Base-by-base conservation (phyloP, 2,888 invertebrate genomes). In the Agrotis puta region DNA sequence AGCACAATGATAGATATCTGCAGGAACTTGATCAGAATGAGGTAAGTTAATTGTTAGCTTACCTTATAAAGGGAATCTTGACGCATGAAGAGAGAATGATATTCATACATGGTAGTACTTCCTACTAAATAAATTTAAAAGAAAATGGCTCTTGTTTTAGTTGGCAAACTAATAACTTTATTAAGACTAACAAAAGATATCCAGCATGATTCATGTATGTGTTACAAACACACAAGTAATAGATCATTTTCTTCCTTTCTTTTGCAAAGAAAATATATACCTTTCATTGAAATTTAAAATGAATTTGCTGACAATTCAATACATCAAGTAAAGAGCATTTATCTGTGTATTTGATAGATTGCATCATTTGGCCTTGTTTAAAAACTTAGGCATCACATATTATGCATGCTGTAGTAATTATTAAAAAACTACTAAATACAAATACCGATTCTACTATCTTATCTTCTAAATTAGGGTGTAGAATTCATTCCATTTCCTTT, bases 1-100 rank as follows among this genome's bases (percentile, higher is more conserved):
- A 97, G 86, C 94, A 96, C 81, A 97, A 97, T 87, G 98, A 98
- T 92, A 96, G 97, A 88, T 96, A 97, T 82, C 95, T 98, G 27
- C 96, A 97, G 85, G 95, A 96, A 62, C 96, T 97, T 90, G 98
- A 98, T 91, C 97, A 97, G 88, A 96, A 94, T 69, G 96, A 97
- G 97, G 98, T 98, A 92, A 96, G 97, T 79, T 69, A 14, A 16
- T 64, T 63, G 22, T 33, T n/a, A 33, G 62, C 27, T 64, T 65
- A 56, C 51, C 4, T 22, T 20, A 18, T 45, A 27, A 7, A 53
- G 1, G 5, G 0, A 33, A 47, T 39, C n/a, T 53, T 53, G 4
- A 7, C 22, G 13, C 24, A 47, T 54, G 3, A 54, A 20, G 16
- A 20, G 14, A 5, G 61, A 11, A 0, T 43, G 11, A 5, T 4